These are phyloP conservation scores for Phenganax stokvisi DNA, from an alignment of 92 coral and sea anemone species.

Conservation along the genomic window DNA sequence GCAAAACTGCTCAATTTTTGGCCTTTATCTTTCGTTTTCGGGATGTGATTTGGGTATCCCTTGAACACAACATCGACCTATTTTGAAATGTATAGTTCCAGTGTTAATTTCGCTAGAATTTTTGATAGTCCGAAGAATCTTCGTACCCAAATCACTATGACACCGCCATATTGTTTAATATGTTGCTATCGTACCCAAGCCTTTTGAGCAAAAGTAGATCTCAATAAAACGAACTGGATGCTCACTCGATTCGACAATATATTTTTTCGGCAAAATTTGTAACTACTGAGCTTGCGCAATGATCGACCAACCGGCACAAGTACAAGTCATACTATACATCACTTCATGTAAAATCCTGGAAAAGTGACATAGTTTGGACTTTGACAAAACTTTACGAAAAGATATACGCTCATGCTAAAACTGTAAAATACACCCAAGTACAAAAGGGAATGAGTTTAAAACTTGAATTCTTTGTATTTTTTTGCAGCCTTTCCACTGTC, in stretches of 20 bases:
- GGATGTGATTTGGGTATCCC: no score
- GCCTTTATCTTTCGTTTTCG: no score
- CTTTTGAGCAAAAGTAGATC: not conserved
- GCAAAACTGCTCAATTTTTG: no score
- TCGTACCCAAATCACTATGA: no score
- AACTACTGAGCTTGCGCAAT: not conserved
- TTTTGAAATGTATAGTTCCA: no score
- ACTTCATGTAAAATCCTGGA: no score
- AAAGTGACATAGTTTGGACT: no score
- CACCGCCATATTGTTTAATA: conserved; percentile 41
- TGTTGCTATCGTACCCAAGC: conserved; percentile 7
- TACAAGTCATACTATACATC: not conserved
- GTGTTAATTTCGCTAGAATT: no score
- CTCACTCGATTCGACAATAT: not conserved
- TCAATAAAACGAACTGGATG: not conserved
- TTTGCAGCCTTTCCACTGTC: conserved; percentile 98
- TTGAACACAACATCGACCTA: no score
- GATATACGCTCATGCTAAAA: not conserved
- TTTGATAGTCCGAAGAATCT: no score
- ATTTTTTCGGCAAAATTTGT: not conserved
- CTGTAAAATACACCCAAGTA: not conserved
- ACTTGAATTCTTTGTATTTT: conserved; percentile 98
- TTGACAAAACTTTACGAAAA: no score
- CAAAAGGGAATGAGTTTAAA: conserved; percentile 37
- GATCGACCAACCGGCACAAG: not conserved